Conservation (phyloP, 2,113 vertebrate species). For the Colinus virginianus region DNA sequence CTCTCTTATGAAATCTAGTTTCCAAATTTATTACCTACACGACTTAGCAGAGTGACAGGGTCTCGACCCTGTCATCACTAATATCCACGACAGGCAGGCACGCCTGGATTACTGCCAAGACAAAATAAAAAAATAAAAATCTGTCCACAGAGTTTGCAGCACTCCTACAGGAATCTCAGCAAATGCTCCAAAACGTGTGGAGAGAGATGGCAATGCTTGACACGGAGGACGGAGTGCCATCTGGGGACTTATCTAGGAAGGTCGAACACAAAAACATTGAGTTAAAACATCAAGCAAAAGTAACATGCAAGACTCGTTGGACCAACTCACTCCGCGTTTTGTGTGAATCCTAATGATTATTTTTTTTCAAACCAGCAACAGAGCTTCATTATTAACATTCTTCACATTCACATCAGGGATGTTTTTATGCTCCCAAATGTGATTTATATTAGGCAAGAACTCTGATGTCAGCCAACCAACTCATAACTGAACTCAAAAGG, state of each 20-base stretch:
- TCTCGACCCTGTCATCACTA: constrained; percentile 50
- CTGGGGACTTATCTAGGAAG: not conserved
- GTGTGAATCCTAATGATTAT: not conserved
- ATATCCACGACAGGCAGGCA: constrained; percentile 46
- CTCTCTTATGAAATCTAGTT: constrained; percentile 22
- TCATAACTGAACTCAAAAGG: not conserved
- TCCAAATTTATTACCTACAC: constrained; percentile 3
- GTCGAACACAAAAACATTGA: not conserved
- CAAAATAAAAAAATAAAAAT: not conserved
- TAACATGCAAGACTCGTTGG: not conserved
- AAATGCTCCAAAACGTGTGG: not conserved
- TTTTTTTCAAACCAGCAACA: not conserved
- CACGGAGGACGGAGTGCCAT: not conserved
- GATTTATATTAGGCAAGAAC: not conserved
- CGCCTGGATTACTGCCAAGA: not conserved
- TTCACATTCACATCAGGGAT: not conserved
- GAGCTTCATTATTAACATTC: not conserved
- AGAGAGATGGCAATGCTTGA: not conserved
- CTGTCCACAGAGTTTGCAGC: not conserved
- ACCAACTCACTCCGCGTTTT: not conserved
- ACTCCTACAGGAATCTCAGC: not conserved
- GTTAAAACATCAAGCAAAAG: not conserved
- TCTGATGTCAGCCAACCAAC: not conserved
- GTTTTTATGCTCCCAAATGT: not conserved
- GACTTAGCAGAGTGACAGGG: constrained; percentile 28